These are phyloP conservation scores for Metacarcinus magister DNA, from an alignment of 2,888 invertebrate species.

Conservation along the genomic window DNA sequence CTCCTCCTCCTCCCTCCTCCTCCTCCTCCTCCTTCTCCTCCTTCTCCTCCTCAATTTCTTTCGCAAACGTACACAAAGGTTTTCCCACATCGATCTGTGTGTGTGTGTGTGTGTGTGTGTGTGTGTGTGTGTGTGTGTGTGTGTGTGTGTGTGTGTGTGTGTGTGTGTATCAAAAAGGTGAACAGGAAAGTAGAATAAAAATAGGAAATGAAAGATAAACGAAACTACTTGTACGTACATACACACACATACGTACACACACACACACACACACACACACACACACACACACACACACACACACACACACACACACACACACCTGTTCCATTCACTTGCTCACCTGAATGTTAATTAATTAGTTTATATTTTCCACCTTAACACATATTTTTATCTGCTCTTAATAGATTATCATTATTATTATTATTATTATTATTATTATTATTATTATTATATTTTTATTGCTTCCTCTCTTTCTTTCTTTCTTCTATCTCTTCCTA, in stretches of 20 bases:
- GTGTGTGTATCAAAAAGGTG: too few relatives aligned
- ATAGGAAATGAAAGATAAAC: too few relatives aligned
- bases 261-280: not conserved
- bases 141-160: not conserved
- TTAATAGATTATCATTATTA: conserved; percentile 8
- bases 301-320: not conserved
- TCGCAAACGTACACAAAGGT: not conserved
- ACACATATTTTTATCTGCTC: too few relatives aligned
- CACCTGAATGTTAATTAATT: too few relatives aligned
- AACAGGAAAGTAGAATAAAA: too few relatives aligned
- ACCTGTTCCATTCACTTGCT: not conserved
- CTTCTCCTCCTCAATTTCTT: not conserved
- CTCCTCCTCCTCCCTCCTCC: not conserved
- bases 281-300: not conserved
- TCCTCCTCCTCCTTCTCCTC: not conserved
- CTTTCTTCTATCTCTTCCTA: not conserved
- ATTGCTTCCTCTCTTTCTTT: not conserved
- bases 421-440: conserved; percentile 53
- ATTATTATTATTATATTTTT: conserved; percentile 58
- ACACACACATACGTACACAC: conserved; percentile 47
- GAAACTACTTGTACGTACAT: not conserved
- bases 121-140: not conserved
- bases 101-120: not conserved
- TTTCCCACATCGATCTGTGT: not conserved
- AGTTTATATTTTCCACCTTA: too few relatives aligned